These are phyloP conservation scores for Geodia barretti DNA, from an alignment of 37 sponge, comb jelly and placozoan genomes.

Conservation along the genomic window DNA sequence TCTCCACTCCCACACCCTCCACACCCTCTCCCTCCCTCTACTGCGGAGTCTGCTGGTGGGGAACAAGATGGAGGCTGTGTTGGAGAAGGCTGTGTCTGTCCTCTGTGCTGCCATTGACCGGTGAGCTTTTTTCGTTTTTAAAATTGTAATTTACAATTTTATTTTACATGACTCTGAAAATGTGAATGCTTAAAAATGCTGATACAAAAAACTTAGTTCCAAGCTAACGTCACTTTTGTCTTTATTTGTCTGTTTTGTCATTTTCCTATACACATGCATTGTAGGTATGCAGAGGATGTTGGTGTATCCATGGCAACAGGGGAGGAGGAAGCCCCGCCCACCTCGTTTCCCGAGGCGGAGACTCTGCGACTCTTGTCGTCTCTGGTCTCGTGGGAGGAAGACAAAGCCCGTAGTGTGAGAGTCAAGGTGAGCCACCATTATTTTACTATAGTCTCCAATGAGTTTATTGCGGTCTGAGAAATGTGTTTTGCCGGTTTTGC, in stretches of 20 bases:
- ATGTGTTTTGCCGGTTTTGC: too few relatives aligned
- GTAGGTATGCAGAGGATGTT: neutral
- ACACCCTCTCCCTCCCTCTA: constrained; percentile 32
- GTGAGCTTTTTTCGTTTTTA: neutral
- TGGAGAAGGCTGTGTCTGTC: constrained; percentile 9
- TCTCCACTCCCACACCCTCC: neutral
- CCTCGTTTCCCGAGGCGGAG: constrained; percentile 26
- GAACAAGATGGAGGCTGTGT: constrained; percentile 20
- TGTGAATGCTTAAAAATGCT: too few relatives aligned
- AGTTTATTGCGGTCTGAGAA: too few relatives aligned
- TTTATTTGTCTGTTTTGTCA: too few relatives aligned
- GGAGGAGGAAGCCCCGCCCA: neutral
- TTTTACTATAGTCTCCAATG: too few relatives aligned
- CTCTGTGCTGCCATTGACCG: constrained; percentile 8
- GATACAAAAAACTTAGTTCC: too few relatives aligned
- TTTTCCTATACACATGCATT: neutral
- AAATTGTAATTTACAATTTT: neutral
- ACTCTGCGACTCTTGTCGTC: constrained; percentile 28
- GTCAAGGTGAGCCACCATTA: too few relatives aligned
- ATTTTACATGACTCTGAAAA: neutral
- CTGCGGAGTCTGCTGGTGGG: constrained; percentile 13
- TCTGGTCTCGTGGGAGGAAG: constrained; percentile 19
- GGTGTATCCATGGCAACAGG: neutral
- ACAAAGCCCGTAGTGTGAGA: neutral
- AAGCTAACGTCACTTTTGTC: too few relatives aligned